Conservation (phyloP, 2,113 vertebrate species). For the Orycteropus afer region DNA sequence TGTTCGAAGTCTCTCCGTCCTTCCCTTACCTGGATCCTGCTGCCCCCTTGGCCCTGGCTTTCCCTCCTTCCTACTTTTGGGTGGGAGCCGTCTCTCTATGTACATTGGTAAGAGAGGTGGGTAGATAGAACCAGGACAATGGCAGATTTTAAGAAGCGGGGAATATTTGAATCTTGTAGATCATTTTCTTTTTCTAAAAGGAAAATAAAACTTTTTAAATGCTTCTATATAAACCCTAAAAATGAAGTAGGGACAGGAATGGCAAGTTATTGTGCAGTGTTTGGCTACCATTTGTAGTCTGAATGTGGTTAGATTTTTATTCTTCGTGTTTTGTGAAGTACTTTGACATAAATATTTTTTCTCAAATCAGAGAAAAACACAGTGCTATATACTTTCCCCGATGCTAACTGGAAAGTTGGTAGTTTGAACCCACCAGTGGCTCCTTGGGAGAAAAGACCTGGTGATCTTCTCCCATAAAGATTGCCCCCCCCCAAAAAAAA, state of each 20-base stretch:
- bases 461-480: background rate
- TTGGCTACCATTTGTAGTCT: background rate
- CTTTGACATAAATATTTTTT: background rate
- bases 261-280: background rate
- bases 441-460: background rate
- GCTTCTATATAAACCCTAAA: background rate
- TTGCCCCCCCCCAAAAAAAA: too few species aligned
- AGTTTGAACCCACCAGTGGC: background rate
- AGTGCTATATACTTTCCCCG: background rate
- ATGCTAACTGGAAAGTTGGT: background rate
- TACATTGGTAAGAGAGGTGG: too few species aligned
- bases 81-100: too few species aligned
- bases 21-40: too few species aligned
- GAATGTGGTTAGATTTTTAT: background rate
- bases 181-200: background rate
- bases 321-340: background rate
- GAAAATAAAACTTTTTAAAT: constrained; percentile 7
- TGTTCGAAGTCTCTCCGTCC: too few species aligned
- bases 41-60: too few species aligned
- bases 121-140: background rate
- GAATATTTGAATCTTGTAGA: background rate
- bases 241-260: background rate
- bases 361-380: background rate
- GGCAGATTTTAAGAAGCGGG: background rate
- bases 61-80: too few species aligned